These are phyloP conservation scores for Myopa tessellatipennis DNA, from an alignment of 2,888 invertebrate genomes.

Conservation along the genomic window DNA sequence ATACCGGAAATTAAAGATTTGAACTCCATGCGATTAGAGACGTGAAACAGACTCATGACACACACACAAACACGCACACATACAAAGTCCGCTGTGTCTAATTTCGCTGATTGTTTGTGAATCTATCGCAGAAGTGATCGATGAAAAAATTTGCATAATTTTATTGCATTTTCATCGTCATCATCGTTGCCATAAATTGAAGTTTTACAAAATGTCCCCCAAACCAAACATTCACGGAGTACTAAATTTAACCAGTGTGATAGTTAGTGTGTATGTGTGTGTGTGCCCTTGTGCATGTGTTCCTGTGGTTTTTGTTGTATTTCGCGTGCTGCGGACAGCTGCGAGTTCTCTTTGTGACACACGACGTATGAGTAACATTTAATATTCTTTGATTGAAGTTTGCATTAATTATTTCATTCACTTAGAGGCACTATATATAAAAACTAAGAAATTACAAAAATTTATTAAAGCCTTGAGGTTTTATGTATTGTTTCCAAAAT, in stretches of 20 bases:
- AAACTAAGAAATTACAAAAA: background rate
- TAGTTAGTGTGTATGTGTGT: background rate
- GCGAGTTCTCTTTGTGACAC: background rate
- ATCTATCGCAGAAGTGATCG: background rate
- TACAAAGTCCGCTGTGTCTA: too few relatives aligned
- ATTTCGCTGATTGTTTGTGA: too few relatives aligned
- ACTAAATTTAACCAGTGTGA: background rate
- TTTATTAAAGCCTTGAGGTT: background rate
- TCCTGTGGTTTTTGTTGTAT: background rate
- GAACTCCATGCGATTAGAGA: too few relatives aligned
- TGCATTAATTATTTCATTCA: background rate
- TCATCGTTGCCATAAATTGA: too few relatives aligned
- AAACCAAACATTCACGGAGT: too few relatives aligned
- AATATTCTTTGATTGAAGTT: slow-evolving; percentile 1
- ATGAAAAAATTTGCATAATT: slow-evolving; percentile 29
- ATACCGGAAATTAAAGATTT: too few relatives aligned
- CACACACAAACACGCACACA: too few relatives aligned
- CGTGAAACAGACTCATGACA: too few relatives aligned
- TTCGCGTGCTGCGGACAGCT: too few relatives aligned
- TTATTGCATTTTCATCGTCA: slow-evolving; percentile 15
- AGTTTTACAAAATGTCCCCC: too few relatives aligned
- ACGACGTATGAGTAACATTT: background rate
- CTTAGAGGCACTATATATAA: background rate
- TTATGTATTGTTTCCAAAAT: background rate
- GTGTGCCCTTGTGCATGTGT: background rate